Base-by-base conservation (phyloP, 30 jellyfish, hydroid and myxozoan genomes). In the Aurelia sp. region DNA sequence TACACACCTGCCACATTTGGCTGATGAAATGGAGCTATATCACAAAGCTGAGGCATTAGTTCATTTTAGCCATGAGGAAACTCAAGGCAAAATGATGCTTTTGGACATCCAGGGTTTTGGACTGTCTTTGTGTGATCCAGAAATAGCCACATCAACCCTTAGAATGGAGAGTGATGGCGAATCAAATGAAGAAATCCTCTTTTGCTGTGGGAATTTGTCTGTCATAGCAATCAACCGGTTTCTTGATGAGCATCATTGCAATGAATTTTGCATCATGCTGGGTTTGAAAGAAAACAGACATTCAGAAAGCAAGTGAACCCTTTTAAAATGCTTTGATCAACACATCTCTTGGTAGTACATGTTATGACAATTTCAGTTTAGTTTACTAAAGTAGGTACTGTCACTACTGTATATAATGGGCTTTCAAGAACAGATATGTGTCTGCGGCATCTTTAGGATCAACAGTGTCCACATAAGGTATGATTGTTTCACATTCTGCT, bases 171-270 rank as follows among this genome's bases (percentile, higher is more conserved):
- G 31, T 60, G 70, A 60, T 10, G 0, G 13, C 5, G 31, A 60
- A 18, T 3, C 70, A 60, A 67, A 67, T n/a, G 66, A 35, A 17
- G 78, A 67, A 67, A 0, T 67, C 12, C 35, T 67, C 5, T 67
- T 67, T 35, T 67, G 78, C 51, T 67, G 65, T 30, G 51, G 78
- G 13, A 67, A 67, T 67, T 67, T 22, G 22, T 67, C 78, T 17
- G 35, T 35, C 13, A 3, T 17, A 2, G 78, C 78, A 30, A 67
- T 67, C 20, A 35, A 30, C 55, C 12, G 17, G 44, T 67, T 67
- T 35, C 22, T 67, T 67, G 8, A 21, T 5, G 20, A 67, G 0
- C 78, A 67, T 33, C 55, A 27, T 17, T 30, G 78, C 55, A 67
- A 67, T 67, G 35, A 67, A 67, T 67, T n/a, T 30, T 67, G 78